Conservation (phyloP, 2,888 invertebrate genomes). For the Helicoverpa assulta region DNA sequence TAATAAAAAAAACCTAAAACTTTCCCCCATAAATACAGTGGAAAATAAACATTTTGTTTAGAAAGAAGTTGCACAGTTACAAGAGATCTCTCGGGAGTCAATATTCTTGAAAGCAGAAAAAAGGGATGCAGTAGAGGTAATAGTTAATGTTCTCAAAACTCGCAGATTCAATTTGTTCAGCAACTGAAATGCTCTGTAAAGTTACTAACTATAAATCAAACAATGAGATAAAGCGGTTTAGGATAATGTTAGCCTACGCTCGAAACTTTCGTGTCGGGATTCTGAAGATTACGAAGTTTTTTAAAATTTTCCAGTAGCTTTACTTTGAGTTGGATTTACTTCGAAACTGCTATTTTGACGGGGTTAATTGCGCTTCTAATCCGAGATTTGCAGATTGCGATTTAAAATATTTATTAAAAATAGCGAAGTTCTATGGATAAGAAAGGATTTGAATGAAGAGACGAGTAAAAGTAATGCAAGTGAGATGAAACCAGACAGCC, state of each 20-base stretch:
- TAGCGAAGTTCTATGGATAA: neutral
- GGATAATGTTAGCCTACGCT: slow-evolving; percentile 58
- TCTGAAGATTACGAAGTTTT: slow-evolving; percentile 50
- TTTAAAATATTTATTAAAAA: neutral
- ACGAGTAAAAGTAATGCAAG: slow-evolving; percentile 21
- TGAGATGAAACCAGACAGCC: slow-evolving; percentile 41
- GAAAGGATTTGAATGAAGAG: neutral
- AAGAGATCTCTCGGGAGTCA: neutral
- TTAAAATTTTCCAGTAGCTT: slow-evolving; percentile 33
- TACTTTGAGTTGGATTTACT: slow-evolving; percentile 9
- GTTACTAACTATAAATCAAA: slow-evolving; percentile 62
- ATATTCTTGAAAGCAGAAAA: slow-evolving; percentile 9
- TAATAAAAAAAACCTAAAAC: slow-evolving; percentile 32
- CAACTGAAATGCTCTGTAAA: slow-evolving; percentile 51
- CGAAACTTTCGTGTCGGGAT: slow-evolving; percentile 39
- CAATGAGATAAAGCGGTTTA: slow-evolving; percentile 60
- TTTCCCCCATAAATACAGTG: slow-evolving; percentile 33
- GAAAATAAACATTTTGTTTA: slow-evolving; percentile 18
- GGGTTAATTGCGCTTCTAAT: slow-evolving; percentile 23
- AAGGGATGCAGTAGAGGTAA: slow-evolving; percentile 26
- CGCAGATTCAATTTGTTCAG: slow-evolving; percentile 47
- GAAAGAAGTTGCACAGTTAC: slow-evolving; percentile 9
- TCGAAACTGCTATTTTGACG: slow-evolving; percentile 15
- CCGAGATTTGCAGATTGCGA: neutral
- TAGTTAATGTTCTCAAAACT: slow-evolving; percentile 31